Evolutionary conservation across 2,888 invertebrate genomes (phyloP).

Genomic region (Acanthosepion esculentum): DNA sequence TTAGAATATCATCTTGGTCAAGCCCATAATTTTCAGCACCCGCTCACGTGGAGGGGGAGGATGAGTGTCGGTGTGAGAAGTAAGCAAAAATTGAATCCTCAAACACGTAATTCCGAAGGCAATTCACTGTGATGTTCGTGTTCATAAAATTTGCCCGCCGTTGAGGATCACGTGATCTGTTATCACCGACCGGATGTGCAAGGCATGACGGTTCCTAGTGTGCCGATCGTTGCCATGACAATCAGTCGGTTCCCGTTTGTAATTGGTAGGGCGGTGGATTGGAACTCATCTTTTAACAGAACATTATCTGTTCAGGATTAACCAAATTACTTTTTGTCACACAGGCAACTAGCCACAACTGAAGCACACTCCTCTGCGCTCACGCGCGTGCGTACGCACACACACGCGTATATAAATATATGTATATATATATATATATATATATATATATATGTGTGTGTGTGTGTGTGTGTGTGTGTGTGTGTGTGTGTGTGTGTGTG

Average conservation of each 20-base stretch:
- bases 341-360: not conserved
- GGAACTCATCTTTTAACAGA: not conserved
- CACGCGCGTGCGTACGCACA: not conserved
- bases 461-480: no score
- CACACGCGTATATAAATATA: not conserved
- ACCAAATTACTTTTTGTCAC: conserved; percentile 8
- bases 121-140: not conserved
- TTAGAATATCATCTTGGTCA: no score
- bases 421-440: not conserved
- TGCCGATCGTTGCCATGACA: not conserved
- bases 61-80: not conserved
- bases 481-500: no score
- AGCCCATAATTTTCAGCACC: no score
- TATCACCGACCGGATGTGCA: not conserved
- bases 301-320: not conserved
- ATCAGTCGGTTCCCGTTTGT: not conserved
- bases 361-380: not conserved
- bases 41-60: not conserved
- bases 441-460: not conserved
- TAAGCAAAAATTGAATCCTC: not conserved
- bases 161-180: not conserved
- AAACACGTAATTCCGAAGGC: not conserved
- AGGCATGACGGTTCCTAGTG: not conserved
- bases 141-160: not conserved
- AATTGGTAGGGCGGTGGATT: not conserved